phyloP scores from a whole-genome alignment of 1,140 invertebrate species.

The Cyphomyrmex costatus region DNA sequence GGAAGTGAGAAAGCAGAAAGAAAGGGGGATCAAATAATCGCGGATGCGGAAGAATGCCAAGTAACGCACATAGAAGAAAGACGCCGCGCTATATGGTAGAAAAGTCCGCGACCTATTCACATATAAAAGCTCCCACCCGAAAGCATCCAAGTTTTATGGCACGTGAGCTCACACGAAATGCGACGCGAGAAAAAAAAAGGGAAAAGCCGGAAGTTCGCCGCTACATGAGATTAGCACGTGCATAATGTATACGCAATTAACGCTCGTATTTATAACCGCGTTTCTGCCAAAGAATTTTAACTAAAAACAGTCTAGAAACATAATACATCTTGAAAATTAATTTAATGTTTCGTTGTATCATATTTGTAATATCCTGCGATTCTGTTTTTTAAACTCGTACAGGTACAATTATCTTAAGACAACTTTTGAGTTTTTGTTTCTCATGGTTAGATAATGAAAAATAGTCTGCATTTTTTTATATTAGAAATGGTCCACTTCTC shows the following conservation, averaged over 20 bases:
- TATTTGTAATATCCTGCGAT: neutral
- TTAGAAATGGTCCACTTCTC: no score
- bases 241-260: slow-evolving; percentile 36
- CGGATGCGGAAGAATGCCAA: neutral
- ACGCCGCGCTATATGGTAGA: slow-evolving; percentile 10
- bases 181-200: neutral
- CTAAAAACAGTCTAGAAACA: neutral
- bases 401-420: no score
- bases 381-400: no score
- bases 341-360: neutral
- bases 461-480: no score
- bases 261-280: neutral
- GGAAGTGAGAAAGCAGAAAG: neutral
- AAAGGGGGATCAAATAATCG: neutral
- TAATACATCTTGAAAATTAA: neutral
- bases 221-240: slow-evolving; percentile 36
- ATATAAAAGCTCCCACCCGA: slow-evolving; percentile 51
- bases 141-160: slow-evolving; percentile 43
- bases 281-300: neutral
- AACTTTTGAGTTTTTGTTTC: no score
- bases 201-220: neutral
- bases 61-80: slow-evolving; percentile 18
- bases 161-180: slow-evolving; percentile 25
- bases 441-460: no score
- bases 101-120: slow-evolving; percentile 46